These are phyloP conservation scores for Oegoconia quadripuncta DNA, from an alignment of 2,888 invertebrate genomes.

Conservation along the genomic window DNA sequence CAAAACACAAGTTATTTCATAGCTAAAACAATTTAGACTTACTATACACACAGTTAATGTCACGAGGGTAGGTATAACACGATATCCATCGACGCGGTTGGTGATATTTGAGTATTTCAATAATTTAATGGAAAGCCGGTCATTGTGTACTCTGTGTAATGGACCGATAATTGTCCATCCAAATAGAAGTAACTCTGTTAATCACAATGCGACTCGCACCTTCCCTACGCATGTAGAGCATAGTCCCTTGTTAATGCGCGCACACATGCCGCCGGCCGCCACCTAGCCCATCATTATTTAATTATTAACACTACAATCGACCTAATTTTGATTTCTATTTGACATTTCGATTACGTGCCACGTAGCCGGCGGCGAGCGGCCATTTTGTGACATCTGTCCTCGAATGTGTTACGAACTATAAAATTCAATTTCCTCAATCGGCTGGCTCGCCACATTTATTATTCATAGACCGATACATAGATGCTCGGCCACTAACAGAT, in stretches of 20 bases:
- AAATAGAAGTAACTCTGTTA: slow-evolving; percentile 76
- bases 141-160: slow-evolving; percentile 69
- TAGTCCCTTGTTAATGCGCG: slow-evolving; percentile 40
- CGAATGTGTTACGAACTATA: slow-evolving; percentile 76
- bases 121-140: slow-evolving; percentile 63
- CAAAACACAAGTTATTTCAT: no score
- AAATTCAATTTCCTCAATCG: slow-evolving; percentile 80
- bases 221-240: slow-evolving; percentile 42
- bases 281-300: slow-evolving; percentile 65
- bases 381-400: slow-evolving; percentile 78
- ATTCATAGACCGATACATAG: slow-evolving; percentile 75
- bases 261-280: slow-evolving; percentile 47
- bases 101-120: slow-evolving; percentile 52
- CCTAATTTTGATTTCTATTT: slow-evolving; percentile 79
- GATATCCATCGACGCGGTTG: slow-evolving; percentile 35
- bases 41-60: slow-evolving; percentile 23
- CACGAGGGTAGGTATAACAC: slow-evolving; percentile 27
- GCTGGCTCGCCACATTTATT: slow-evolving; percentile 75
- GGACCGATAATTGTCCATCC: slow-evolving; percentile 75
- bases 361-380: slow-evolving; percentile 62
- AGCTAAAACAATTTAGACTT: no score
- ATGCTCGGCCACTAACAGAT: slow-evolving; percentile 75
- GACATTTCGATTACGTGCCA: slow-evolving; percentile 72
- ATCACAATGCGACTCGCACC: slow-evolving; percentile 70
- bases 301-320: slow-evolving; percentile 78